Evolutionary conservation across 2,797 vertebrate genomes (phyloP), one percentile per base, ranked within the genome.

Genomic region (Mareca penelope): DNA sequence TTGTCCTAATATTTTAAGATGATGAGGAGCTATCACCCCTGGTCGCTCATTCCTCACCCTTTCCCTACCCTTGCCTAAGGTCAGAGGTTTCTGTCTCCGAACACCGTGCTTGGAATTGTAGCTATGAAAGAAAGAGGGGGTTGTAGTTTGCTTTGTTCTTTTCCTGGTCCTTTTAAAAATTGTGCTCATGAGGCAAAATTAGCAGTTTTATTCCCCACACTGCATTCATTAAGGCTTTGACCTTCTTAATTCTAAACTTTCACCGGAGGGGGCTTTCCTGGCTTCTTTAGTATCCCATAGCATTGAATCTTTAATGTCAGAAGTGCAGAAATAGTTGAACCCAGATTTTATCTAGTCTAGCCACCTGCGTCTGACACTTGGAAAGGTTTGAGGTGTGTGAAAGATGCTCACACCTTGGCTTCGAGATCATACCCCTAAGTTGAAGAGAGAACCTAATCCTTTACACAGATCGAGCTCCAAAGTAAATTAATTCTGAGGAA

Each of bases 211-310:
- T 75, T 95, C 48, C 44, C 60, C 69, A 17, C 1, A 3, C 40
- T 75, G 44, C 78, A 59, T 69, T 91, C 39, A 70, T 89, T 72
- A 83, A 83, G 69, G 28, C 44, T 96, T 85, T 95, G 77, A 81
- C 87, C 61, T 89, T 94, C 88, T 92, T 89, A 91, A 60, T 79
- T 42, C 31, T 79, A 63, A 77, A 81, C 44, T 93, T 76, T 48
- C 31, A 77, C 73, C 57, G 40, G 48, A 88, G 52, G 17, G 42
- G 46, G 63, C 42, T 92, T 37, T 63, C 9, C 19, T 84, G 50
- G 19, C 18, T 89, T 72, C 29, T 63, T 88, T n/a, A 16, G 42
- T 85, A 4, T 80, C 81, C 61, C 82, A 31, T 44, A 78, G 67
- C 29, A 35, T 0, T 1, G 13, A 12, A 31, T 50, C 68, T 78